Percentiles rank a stretch among this genome's conserved stretches.
Conservation (phyloP, 2,113 vertebrate genomes). For the Lasiurus cinereus region DNA sequence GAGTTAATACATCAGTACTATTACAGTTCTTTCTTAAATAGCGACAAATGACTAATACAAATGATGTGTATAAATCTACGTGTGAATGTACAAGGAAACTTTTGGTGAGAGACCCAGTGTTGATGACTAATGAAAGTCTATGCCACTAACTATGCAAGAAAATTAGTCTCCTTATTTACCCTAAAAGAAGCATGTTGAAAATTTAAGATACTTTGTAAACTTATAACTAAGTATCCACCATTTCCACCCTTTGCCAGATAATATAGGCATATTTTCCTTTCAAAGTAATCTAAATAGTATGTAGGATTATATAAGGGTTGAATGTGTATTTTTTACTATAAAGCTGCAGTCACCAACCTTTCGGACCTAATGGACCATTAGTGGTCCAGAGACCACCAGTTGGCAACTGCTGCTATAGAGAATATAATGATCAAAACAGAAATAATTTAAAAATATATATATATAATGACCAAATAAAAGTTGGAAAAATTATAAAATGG, state of each 20-base stretch:
- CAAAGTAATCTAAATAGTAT: conserved; percentile 42
- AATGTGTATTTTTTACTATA: conserved; percentile 50
- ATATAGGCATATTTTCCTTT: conserved; percentile 32
- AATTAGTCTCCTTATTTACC: conserved; percentile 58
- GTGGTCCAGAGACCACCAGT: too few species aligned
- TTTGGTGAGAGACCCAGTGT: neutral
- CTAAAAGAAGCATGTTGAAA: conserved; percentile 30
- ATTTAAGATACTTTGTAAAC: conserved; percentile 5
- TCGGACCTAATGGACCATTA: too few species aligned
- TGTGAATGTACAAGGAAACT: neutral
- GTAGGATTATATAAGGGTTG: neutral
- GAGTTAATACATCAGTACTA: conserved; percentile 61
- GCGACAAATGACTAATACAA: conserved; percentile 36
- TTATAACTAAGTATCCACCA: neutral
- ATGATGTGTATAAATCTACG: neutral
- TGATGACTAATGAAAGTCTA: conserved; percentile 32
- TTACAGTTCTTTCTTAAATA: conserved; percentile 54
- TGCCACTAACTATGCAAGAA: neutral
- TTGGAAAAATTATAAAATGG: conserved; percentile 59
- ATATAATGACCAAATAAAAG: conserved; percentile 26
- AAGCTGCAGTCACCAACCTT: neutral
- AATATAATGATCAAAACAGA: too few species aligned
- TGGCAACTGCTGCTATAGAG: too few species aligned
- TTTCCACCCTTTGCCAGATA: neutral
- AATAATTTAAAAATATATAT: too few species aligned